Evolutionary conservation across 2,797 vertebrate species (phyloP), one percentile per base, ranked within the genome.

Genomic region (Tolypeutes matacus): DNA sequence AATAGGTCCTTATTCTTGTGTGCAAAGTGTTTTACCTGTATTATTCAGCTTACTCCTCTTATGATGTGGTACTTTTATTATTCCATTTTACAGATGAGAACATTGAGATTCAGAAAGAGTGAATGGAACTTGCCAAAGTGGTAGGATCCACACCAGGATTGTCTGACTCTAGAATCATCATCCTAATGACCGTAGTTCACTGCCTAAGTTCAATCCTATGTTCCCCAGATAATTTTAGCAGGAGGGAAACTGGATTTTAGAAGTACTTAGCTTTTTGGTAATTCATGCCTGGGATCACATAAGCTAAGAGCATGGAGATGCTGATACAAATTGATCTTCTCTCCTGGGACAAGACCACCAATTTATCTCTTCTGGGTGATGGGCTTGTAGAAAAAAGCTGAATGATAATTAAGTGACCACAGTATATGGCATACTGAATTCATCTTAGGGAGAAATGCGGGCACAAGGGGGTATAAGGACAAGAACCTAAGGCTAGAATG

Each of bases 31-130:
- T 91, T 94, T 95, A 49, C 14, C 25, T 53, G 21, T 73, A n/a
- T 34, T 65, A 56, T 83, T 39, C 65, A 65, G 56, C 42, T 75
- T 83, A 86, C 78, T 81, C n/a, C 42, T 95, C 34, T 88, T 91
- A n/a, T 51, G 31, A 91, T 31, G 77, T 51, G 88, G 18, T 75
- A 53, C 58, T 85, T 93, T 94, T 80, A 73, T 76, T 31, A 76
- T 77, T 64, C 46, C 73, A 69, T 90, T 92, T 88, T 58, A n/a
- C 56, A 92, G 39, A 78, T 78, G 69, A 93, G 49, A 51, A 80
- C 65, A 62, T n/a, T 94, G 67, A 93, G 25, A 76, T 93, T 78
- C 65, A 91, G 70, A 93, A 86, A 73, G 72, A 78, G 77, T 81
- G 15, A 18, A 88, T 77, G 64, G 64, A 91, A 56, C 25, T 95